These are phyloP conservation scores for Phoronis australis DNA, from an alignment of 2,888 invertebrate genomes.

Conservation along the genomic window DNA sequence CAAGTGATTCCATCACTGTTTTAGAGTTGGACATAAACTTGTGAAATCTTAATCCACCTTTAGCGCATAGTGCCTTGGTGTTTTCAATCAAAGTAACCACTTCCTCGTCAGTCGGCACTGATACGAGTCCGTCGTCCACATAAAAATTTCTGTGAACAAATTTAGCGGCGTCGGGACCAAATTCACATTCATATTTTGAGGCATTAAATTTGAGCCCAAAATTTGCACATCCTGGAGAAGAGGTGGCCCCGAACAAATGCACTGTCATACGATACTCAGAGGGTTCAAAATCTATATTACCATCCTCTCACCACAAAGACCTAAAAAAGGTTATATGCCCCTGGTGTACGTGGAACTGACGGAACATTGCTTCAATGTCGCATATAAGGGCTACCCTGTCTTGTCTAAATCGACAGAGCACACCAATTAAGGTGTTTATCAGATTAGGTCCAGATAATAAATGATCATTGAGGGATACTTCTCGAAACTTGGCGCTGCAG, in stretches of 20 bases:
- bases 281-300: not conserved
- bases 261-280: not conserved
- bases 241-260: constrained; percentile 16
- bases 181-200: not conserved
- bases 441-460: not conserved
- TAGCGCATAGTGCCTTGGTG: constrained; percentile 4
- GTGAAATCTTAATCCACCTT: constrained; percentile 13
- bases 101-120: constrained; percentile 3
- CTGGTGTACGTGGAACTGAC: constrained; percentile 5
- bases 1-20: constrained; percentile 15
- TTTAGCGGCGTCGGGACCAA: constrained; percentile 7
- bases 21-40: constrained; percentile 16
- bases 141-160: too few species aligned
- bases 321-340: constrained; percentile 2
- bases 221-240: constrained; percentile 18
- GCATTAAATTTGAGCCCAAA: constrained; percentile 15
- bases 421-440: not conserved
- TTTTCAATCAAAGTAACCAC: constrained; percentile 7
- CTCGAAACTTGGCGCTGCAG: not conserved
- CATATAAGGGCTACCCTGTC: not conserved
- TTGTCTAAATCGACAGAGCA: not conserved
- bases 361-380: constrained; percentile 7
- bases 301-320: constrained; percentile 12
- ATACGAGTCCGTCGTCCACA: constrained; percentile 18
- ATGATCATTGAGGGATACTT: not conserved